Evolutionary conservation across 64 coral and sea anemone genomes (phyloP), one percentile per base, ranked within the genome.

Genomic region (Orbicella faveolata): DNA sequence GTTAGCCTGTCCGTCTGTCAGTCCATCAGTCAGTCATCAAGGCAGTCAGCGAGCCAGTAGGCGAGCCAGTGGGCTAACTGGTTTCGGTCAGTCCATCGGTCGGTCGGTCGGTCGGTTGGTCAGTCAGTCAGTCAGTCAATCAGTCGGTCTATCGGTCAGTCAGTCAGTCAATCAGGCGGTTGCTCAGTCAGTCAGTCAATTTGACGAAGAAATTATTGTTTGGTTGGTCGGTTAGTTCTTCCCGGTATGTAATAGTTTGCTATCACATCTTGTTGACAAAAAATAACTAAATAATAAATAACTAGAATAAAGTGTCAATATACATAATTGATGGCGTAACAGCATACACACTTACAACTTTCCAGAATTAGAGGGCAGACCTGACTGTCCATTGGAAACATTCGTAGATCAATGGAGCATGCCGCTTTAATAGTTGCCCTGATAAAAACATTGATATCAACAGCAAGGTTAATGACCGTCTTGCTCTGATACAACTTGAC

Each of bases 361-460:
- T 97, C 95, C n/a, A 97, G 68, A n/a, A 80, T 75, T 13, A 97
- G 79, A 11, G 92, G 92, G 57, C 95, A 97, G 16, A 21, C 90
- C 76, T 97, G 95, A 13, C 69, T 87, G 73, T 97, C 95, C 75
- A 94, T 97, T 6, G 95, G 95, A 39, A 94, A 97, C 52, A 48
- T 93, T 36, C 95, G 85, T 69, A 97, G 68, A 54, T 97, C 92
- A 75, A 97, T 51, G 26, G 66, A 86, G 54, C 95, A 97, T 13
- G 95, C 89, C 21, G 95, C 70, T 75, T 93, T 97, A 20, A 97
- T 83, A 21, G 95, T 94, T 34, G 86, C 92, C 78, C 95, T 97
- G 39, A 4, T 10, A 93, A 72, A 67, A 15, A 9, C 17, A 2
- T 83, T 63, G 39, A 48, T 34, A 62, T 54, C 61, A 51, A 23